Evolutionary conservation across 2,888 invertebrate species (phyloP).

Genomic region (Eristalis arbustorum): DNA sequence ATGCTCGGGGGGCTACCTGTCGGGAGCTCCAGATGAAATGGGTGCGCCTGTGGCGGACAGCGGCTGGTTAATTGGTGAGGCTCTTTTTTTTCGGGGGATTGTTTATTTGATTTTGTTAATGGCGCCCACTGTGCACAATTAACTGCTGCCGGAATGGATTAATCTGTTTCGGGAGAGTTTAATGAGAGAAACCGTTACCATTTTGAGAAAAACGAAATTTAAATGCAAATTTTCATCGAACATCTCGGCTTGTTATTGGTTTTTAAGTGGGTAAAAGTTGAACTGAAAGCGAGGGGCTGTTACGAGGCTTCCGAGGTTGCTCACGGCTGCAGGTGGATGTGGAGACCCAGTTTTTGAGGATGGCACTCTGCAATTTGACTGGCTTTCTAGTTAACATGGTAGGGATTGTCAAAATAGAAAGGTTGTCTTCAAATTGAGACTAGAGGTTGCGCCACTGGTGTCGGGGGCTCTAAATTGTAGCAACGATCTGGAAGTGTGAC

Average conservation of each 20-base stretch:
- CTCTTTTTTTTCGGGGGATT: constrained; percentile 13
- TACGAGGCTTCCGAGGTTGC: no score
- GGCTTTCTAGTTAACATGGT: no score
- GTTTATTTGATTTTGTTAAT: constrained; percentile 31
- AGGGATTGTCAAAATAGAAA: no score
- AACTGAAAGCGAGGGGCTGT: background rate
- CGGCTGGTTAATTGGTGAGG: constrained; percentile 20
- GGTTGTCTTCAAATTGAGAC: no score
- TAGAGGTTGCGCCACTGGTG: no score
- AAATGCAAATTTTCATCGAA: background rate
- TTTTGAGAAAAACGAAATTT: background rate
- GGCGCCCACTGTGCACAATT: constrained; percentile 25
- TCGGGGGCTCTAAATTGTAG: no score
- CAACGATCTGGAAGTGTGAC: no score
- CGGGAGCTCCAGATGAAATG: constrained; percentile 15
- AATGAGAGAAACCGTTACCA: constrained; percentile 9
- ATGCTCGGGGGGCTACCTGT: background rate
- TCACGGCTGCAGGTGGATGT: background rate
- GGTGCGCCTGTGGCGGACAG: background rate
- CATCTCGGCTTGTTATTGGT: background rate
- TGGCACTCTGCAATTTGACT: no score
- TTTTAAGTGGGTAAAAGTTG: background rate
- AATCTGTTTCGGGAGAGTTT: constrained; percentile 7
- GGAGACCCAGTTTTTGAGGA: background rate
- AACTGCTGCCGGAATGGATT: constrained; percentile 24